Evolutionary conservation across 92 coral and sea anemone species (phyloP).

Genomic region (Diadumene lineata): DNA sequence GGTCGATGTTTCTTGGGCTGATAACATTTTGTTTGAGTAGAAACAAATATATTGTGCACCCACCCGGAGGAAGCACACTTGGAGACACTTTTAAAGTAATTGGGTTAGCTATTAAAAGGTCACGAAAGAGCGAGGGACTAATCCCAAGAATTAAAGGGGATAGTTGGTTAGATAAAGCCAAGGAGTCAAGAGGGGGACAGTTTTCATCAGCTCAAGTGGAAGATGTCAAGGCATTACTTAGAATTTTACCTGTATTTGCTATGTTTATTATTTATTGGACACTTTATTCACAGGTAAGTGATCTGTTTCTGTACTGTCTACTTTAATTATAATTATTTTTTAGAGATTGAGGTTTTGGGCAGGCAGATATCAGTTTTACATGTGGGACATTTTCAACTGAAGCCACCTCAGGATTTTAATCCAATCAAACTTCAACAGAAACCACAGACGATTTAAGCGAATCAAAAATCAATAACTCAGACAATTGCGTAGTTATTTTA

Average conservation of each 20-base stretch:
- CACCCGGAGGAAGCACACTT: constrained; percentile 82
- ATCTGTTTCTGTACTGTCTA: too few relatives aligned
- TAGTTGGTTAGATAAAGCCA: constrained; percentile 86
- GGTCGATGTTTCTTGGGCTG: constrained; percentile 62
- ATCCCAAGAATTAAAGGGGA: constrained; percentile 13
- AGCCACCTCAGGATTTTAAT: too few relatives aligned
- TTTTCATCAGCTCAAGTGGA: constrained; percentile 76
- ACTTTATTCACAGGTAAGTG: constrained; percentile 80
- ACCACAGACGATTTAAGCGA: too few relatives aligned
- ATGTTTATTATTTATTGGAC: constrained; percentile 81
- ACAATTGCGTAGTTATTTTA: too few relatives aligned
- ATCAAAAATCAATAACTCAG: too few relatives aligned
- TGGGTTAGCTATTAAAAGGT: constrained; percentile 46
- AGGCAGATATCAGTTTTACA: too few relatives aligned
- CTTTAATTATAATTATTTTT: too few relatives aligned
- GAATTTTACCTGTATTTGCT: constrained; percentile 74
- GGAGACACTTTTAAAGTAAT: constrained; percentile 63
- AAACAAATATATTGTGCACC: constrained; percentile 53
- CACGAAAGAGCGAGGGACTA: background rate
- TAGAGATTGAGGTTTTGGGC: too few relatives aligned
- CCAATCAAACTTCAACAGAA: too few relatives aligned
- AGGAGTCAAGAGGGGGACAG: constrained; percentile 65
- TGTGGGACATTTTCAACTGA: too few relatives aligned
- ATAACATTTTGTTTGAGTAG: constrained; percentile 68
- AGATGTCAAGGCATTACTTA: constrained; percentile 75